Base-by-base conservation (phyloP, 2,888 invertebrate genomes). In the Drosophila falleni region DNA sequence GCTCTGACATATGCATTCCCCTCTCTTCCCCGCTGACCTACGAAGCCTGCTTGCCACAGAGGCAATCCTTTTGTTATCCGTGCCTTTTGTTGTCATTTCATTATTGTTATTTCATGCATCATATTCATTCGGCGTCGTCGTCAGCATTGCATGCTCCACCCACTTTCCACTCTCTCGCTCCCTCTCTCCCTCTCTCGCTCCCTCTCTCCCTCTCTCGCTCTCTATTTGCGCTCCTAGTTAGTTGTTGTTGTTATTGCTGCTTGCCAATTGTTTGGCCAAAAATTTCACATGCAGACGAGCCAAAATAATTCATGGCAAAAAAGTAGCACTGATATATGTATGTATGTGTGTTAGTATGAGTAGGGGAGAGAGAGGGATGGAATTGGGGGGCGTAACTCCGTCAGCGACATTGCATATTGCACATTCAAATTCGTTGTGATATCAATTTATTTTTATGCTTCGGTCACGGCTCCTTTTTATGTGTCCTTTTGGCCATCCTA, bases 51-150 rank as follows among this genome's bases (percentile, higher is more conserved):
- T 41, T 16, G 33, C 51, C 33, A 51, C 49, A 46, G 41, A 33
- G 55, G 61, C 72, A 72, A 87, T 76, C 76, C 87, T 83, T 87
- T 85, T 85, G 84, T 87, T 85, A 74, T 80, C 71, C 78, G 16
- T 81, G 89, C 85, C 89, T 87, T 84, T 89, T 85, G 84, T 89
- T 85, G 84, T 85, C 89, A 85, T 85, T 85, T 85, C 87, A 85
- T 85, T 89, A 85, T 85, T 85, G 84, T 85, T 85, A 85, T 85
- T 85, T 89, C 84, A 89, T 85, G 84, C 89, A 85, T 85, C 87
- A 84, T 81, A 87, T 89, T 81, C 72, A 87, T 76, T 66, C 71
- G 51, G 42, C 63, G 51, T 53, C 37, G 61, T 70, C 63, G 37
- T 63, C 62, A 59, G 42, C 62, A 31, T 39, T 55, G 63, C 65